Conservation (phyloP, 1,140 invertebrate species). For the Monomorium pharaonis region DNA sequence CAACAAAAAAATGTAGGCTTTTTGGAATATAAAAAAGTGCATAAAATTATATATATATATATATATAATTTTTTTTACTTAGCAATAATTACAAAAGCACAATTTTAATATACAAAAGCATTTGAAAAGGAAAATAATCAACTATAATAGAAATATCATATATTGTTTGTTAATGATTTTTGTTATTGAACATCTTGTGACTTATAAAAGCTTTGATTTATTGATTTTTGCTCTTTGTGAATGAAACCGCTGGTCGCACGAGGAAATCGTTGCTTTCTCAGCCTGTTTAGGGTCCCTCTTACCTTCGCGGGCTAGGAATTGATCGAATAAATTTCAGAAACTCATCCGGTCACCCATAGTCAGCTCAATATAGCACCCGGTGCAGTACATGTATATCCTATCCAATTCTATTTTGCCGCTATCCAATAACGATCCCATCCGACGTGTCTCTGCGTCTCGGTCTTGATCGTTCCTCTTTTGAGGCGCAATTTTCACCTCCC, state of each 20-base stretch:
- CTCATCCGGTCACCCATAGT: constrained; percentile 59
- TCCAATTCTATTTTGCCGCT: constrained; percentile 75
- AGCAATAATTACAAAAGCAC: neutral
- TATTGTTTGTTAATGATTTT: neutral
- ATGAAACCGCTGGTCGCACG: no score
- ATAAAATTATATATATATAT: no score
- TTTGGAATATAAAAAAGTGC: neutral
- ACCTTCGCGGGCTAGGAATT: constrained; percentile 54
- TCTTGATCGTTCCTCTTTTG: constrained; percentile 22
- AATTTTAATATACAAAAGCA: neutral
- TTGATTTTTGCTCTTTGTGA: neutral
- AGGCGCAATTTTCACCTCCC: neutral
- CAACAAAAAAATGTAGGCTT: neutral
- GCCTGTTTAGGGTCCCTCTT: neutral
- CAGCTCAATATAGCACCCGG: constrained; percentile 53
- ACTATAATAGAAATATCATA: neutral
- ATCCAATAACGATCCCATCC: constrained; percentile 76
- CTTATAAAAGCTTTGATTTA: neutral
- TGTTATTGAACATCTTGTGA: neutral
- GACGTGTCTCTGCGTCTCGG: constrained; percentile 38
- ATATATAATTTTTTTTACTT: no score
- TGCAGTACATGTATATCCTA: constrained; percentile 53
- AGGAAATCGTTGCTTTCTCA: neutral
- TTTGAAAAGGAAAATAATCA: neutral
- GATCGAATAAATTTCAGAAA: constrained; percentile 74